Base-by-base conservation (phyloP, 2,797 vertebrate species). In the Melanotaenia parkinsoni region DNA sequence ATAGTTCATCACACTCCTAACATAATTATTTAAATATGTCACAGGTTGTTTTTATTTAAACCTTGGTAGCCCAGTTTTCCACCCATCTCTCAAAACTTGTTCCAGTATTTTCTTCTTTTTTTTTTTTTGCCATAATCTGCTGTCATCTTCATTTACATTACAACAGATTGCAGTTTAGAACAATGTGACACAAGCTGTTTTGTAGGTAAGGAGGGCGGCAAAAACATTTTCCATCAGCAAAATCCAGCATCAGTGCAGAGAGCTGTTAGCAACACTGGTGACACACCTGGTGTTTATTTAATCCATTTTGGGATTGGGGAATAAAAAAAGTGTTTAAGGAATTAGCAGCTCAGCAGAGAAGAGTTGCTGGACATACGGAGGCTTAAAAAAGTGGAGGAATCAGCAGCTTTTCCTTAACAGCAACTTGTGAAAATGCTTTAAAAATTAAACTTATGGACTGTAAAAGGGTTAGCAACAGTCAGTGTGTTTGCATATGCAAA, bases 401-500 rank as follows among this genome's bases (percentile, higher is more conserved):
- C 88, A 90, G 88, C 90, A 89, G 72, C 68, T 84, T 87, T 81
- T 63, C 67, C 76, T 82, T 60, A 73, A 84, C 33, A 10, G 82
- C 70, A n/a, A 70, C 63, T 59, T 60, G 14, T 71, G 72, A 78
- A 81, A 86, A 70, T 16, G 13, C 74, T 77, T 67, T 56, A 54
- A 63, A 74, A 80, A 30, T 18, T 33, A 60, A 61, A 59, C 66
- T 80, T 67, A 71, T 37, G 2, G 76, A 74, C 54, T 10, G 53
- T 18, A 47, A 79, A 64, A 11, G 57, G 54, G 3, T 79, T 30
- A 47, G 68, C 54, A 30, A 24, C 13, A 4, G 53, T 67, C 0
- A n/a, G 11, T 45, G 26, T 6, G 63, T 22, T 22, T 70, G 73
- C 20, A 63, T 30, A 58, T 61, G 63, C 54, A 62, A 47, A 38